These are phyloP conservation scores for Radopholus similis DNA, from an alignment of 1,140 invertebrate species.

Conservation along the genomic window DNA sequence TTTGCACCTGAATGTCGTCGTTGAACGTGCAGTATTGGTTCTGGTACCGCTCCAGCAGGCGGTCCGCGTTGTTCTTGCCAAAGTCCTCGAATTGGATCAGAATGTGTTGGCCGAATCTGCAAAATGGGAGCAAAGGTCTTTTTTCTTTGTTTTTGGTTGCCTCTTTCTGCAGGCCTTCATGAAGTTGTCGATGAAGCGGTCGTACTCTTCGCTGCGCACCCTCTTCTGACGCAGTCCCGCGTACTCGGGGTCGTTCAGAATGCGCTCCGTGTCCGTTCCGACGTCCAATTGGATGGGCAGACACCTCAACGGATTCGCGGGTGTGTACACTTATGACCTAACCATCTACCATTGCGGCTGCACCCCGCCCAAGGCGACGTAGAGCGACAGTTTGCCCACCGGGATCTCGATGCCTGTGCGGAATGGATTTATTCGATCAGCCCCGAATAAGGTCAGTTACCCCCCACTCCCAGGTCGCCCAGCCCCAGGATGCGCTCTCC, in stretches of 20 bases:
- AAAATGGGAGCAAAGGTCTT: neutral
- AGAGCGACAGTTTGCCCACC: conserved; percentile 84
- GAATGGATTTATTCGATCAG: neutral
- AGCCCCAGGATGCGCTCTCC: conserved; percentile 88
- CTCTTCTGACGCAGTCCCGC: conserved; percentile 83
- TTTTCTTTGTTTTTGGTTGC: neutral
- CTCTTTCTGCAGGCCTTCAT: conserved; percentile 75
- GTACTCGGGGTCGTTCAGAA: conserved; percentile 88
- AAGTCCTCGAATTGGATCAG: conserved; percentile 88
- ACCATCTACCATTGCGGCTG: conserved; percentile 86
- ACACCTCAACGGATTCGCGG: conserved; percentile 67
- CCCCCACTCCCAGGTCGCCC: conserved; percentile 86
- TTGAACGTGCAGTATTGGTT: conserved; percentile 88
- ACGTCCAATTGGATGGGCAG: conserved; percentile 86
- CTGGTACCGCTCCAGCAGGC: conserved; percentile 80
- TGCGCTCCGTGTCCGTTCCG: conserved; percentile 81
- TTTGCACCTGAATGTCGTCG: conserved; percentile 78
- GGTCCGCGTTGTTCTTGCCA: conserved; percentile 85
- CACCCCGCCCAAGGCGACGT: conserved; percentile 85
- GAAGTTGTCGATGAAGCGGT: conserved; percentile 94
- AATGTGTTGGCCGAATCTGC: conserved; percentile 23
- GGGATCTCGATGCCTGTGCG: conserved; percentile 77
- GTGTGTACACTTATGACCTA: conserved; percentile 66
- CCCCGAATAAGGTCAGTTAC: conserved; percentile 55
- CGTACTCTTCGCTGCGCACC: conserved; percentile 79